Conservation (phyloP, 2,888 invertebrate species). For the Anoplius nigerrimus region DNA sequence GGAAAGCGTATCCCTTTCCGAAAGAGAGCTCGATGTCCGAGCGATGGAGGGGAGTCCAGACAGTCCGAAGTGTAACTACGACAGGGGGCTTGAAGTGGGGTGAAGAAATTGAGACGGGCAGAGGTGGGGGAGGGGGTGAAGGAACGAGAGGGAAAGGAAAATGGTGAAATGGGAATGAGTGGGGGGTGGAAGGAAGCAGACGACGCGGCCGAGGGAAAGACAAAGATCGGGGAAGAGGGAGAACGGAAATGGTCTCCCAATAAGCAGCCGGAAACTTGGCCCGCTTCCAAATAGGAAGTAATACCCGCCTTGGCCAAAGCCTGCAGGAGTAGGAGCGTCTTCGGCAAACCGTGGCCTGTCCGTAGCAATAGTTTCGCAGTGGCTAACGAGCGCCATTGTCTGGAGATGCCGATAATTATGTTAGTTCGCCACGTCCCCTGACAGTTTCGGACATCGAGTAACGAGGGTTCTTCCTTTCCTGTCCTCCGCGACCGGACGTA, state of each 20-base stretch:
- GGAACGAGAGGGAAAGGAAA: not conserved
- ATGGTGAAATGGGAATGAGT: slow-evolving; percentile 12
- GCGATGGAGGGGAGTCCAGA: slow-evolving; percentile 6
- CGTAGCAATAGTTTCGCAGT: slow-evolving; percentile 54
- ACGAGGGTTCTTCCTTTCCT: slow-evolving; percentile 16
- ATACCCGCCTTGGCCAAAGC: slow-evolving; percentile 55
- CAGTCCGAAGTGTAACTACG: not conserved
- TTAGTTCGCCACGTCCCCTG: slow-evolving; percentile 43
- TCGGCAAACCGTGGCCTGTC: slow-evolving; percentile 45
- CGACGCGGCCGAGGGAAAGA: slow-evolving; percentile 27
- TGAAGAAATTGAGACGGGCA: slow-evolving; percentile 25
- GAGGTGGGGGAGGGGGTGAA: not conserved
- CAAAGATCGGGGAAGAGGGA: slow-evolving; percentile 23
- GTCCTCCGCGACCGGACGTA: not conserved
- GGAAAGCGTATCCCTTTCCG: slow-evolving; percentile 41
- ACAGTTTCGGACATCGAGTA: slow-evolving; percentile 38
- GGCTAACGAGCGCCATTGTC: slow-evolving; percentile 70
- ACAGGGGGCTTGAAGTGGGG: not conserved
- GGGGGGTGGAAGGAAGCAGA: slow-evolving; percentile 32
- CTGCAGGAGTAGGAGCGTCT: slow-evolving; percentile 41
- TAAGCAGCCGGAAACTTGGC: slow-evolving; percentile 68
- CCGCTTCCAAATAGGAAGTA: slow-evolving; percentile 66
- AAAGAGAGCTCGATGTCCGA: slow-evolving; percentile 46
- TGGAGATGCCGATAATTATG: slow-evolving; percentile 68
- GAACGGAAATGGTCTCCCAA: slow-evolving; percentile 48